Evolutionary conservation across 92 coral and sea anemone species (phyloP), one percentile per base, ranked within the genome.

Genomic region (Virgularia gustaviana): DNA sequence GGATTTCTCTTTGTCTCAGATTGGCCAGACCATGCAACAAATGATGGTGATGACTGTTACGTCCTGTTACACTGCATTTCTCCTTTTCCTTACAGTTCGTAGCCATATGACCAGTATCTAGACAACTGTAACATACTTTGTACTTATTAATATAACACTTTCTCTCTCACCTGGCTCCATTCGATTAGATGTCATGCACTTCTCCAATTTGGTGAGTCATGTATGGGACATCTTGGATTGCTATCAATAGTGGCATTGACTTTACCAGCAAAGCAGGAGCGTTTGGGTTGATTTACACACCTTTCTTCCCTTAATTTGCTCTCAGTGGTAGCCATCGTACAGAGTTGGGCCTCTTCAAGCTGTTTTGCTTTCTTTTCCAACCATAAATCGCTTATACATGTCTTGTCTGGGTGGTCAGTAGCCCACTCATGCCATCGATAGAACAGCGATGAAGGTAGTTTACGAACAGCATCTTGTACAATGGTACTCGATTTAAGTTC

Each of bases 121-220:
- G 20, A 45, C 75, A 70, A 4, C 75, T 39, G 36, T 70, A 47
- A 43, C 42, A 47, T 47, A 47, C 15, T 5, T 25, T 19, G 22
- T 47, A 47, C 22, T 15, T 47, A 47, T 25, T 19, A 47, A 47
- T n/a, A n/a, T 25, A 5, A 47, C 55, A 47, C 55, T 47, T 47
- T 47, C 55, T 25, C 22, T 47, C 22, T 70, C 41, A 10, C 35
- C 31, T 35, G 75, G 36, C 22, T 70, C 29, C 75, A 70, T 70
- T 12, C 42, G 23, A 25, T 33, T 15, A 24, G 49, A 70, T 27
- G 3, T 36, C 52, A 44, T 54, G 22, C 58, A 70, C 10, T 70
- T 70, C 36, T 70, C 75, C 52, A 70, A 27, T 24, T 54, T 49
- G 75, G 56, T 38, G 75, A 70, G 2, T 70, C 75, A 43, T 4